Percentiles rank a stretch among this genome's conserved stretches.
Conservation (phyloP, 53 echinoderm and acorn worm genomes). For the Paelopatides confundens region DNA sequence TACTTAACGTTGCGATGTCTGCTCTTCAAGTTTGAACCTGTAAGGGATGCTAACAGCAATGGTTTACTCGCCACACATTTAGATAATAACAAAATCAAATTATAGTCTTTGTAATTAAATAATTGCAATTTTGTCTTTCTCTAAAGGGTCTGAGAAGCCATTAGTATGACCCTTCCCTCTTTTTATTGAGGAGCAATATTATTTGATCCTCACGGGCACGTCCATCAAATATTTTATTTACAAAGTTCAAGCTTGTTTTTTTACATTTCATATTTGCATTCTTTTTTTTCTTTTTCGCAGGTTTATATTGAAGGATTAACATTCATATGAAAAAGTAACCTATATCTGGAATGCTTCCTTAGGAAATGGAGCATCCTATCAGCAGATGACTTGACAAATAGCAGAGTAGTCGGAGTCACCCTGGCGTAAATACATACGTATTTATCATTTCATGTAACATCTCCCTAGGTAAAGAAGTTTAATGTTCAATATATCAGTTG, state of each 20-base stretch:
- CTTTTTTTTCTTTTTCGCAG: background rate
- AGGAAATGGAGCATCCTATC: background rate
- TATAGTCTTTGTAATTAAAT: slow-evolving; percentile 7
- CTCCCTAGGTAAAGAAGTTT: too few species aligned
- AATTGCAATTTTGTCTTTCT: slow-evolving; percentile 25
- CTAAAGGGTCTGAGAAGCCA: slow-evolving; percentile 28
- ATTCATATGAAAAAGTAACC: background rate
- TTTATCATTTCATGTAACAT: too few species aligned
- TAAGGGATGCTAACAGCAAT: slow-evolving; percentile 2
- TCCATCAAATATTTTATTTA: background rate
- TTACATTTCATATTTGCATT: background rate
- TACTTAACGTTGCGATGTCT: background rate
- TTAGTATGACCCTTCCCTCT: slow-evolving; percentile 2
- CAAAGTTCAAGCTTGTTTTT: background rate
- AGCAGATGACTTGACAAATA: too few species aligned
- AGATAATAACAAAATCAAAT: slow-evolving; percentile 34
- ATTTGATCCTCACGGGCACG: slow-evolving; percentile 1
- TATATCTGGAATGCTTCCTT: background rate
- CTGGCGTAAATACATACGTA: too few species aligned
- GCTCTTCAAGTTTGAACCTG: background rate
- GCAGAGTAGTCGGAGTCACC: too few species aligned
- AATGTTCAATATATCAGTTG: too few species aligned
- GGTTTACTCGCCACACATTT: slow-evolving; percentile 2
- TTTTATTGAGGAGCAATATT: slow-evolving; percentile 10
- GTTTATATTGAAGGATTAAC: background rate